Conservation (phyloP, 2,113 vertebrate species). For the Oceanodroma tethys region DNA sequence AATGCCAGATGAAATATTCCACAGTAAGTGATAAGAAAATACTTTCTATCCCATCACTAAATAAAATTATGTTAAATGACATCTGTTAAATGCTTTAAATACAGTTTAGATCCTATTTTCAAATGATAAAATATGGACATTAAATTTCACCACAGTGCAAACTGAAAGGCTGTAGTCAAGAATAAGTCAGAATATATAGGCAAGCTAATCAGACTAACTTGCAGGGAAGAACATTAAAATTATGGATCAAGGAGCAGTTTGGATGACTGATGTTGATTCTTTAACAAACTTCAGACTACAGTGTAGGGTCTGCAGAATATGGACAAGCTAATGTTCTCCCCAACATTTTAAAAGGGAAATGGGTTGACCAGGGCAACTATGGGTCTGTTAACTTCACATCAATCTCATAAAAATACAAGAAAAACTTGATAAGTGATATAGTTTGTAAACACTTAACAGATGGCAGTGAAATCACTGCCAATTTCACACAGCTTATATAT, state of each 20-base stretch:
- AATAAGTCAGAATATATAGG: background rate
- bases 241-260: background rate
- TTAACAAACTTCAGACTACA: background rate
- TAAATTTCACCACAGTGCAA: background rate
- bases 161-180: background rate
- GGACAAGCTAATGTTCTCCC: background rate
- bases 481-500: background rate
- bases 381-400: background rate
- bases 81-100: background rate
- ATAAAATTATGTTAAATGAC: background rate
- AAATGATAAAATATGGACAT: background rate
- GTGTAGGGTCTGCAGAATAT: background rate
- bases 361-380: background rate
- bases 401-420: background rate
- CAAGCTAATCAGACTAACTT: background rate
- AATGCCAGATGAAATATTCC: background rate
- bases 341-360: background rate
- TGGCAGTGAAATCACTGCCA: background rate
- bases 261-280: background rate
- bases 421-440: background rate
- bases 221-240: background rate
- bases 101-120: background rate
- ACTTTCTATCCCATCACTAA: background rate
- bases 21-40: background rate
- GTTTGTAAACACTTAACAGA: background rate